Conservation (phyloP, 1,140 invertebrate genomes). For the Megalopta genalis region DNA sequence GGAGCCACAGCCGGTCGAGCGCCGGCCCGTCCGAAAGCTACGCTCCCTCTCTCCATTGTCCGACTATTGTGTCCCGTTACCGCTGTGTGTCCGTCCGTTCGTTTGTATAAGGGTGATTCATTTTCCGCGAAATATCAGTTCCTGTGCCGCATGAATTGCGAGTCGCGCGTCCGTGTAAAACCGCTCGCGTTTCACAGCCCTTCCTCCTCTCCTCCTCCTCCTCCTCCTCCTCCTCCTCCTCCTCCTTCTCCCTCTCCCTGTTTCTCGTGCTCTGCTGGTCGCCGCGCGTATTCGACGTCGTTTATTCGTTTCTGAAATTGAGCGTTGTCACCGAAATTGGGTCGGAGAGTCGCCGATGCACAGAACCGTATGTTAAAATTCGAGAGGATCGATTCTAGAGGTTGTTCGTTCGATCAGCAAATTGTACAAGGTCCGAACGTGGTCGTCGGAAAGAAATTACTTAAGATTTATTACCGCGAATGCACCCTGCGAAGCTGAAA, state of each 20-base stretch:
- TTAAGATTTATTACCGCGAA: too few species aligned
- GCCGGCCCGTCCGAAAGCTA: constrained; percentile 57
- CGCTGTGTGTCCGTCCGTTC: constrained; percentile 65
- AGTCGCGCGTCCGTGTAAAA: constrained; percentile 63
- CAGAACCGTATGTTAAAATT: too few species aligned
- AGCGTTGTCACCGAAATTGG: too few species aligned
- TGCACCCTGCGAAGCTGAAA: too few species aligned
- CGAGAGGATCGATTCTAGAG: too few species aligned
- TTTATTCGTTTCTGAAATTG: too few species aligned
- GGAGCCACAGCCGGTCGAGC: background rate
- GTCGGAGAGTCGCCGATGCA: too few species aligned
- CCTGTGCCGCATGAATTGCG: constrained; percentile 72
- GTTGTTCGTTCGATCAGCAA: too few species aligned
- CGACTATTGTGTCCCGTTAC: constrained; percentile 76
- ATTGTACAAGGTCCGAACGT: too few species aligned
- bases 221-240: background rate
- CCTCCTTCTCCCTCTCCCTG: constrained; percentile 12
- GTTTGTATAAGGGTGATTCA: constrained; percentile 77
- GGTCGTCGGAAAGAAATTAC: too few species aligned
- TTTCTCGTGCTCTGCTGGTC: background rate
- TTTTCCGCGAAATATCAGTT: constrained; percentile 78
- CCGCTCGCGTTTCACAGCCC: constrained; percentile 28
- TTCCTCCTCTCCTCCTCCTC: background rate
- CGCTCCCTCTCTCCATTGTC: constrained; percentile 69
- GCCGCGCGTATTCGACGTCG: too few species aligned